Evolutionary conservation across 2,888 invertebrate genomes (phyloP).

Genomic region (Limnephilus auricula): DNA sequence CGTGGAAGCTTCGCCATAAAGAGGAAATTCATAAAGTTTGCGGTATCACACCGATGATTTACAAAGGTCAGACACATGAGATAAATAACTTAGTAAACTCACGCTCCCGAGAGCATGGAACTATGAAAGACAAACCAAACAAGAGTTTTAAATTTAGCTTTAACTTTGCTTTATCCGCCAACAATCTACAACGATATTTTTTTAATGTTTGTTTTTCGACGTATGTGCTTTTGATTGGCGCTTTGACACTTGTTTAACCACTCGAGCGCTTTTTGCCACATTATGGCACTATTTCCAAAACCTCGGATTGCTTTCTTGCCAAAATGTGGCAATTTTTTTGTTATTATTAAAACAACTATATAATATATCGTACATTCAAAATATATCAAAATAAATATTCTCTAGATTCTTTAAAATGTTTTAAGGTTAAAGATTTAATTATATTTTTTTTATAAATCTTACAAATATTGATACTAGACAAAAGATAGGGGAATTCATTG

Average conservation of each 20-base stretch:
- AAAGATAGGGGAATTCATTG: no score
- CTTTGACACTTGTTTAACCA: neutral
- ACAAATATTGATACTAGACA: no score
- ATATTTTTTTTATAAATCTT: no score
- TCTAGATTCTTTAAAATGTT: no score
- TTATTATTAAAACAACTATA: no score
- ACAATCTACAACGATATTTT: neutral
- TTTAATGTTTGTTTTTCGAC: neutral
- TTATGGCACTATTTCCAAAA: no score
- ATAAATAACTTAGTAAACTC: slow-evolving; percentile 26
- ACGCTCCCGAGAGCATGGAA: slow-evolving; percentile 19
- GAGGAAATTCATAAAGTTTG: slow-evolving; percentile 40
- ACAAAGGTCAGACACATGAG: slow-evolving; percentile 34
- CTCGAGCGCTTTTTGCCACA: no score
- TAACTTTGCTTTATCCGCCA: neutral
- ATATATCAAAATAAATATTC: no score
- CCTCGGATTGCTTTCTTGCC: no score
- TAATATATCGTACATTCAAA: no score
- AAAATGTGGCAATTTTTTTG: no score
- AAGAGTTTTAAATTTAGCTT: neutral
- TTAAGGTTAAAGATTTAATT: no score
- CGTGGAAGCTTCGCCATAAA: slow-evolving; percentile 13
- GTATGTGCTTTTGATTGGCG: neutral
- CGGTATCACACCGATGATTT: slow-evolving; percentile 40
- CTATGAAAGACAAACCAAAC: slow-evolving; percentile 14